Conservation (phyloP, 2,888 invertebrate species). For the Acronicta aceris region DNA sequence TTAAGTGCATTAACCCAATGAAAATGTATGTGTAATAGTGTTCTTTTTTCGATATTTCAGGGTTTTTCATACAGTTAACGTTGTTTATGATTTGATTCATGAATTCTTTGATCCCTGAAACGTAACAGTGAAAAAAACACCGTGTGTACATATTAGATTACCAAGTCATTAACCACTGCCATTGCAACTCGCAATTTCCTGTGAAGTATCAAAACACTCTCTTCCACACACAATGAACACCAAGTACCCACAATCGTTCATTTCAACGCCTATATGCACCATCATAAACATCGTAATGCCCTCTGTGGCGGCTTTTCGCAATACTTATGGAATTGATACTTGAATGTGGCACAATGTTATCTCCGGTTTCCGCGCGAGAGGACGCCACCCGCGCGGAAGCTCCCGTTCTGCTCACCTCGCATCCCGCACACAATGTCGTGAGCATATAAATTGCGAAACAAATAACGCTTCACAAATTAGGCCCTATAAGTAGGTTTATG, state of each 20-base stretch:
- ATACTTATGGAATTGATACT: constrained; percentile 16
- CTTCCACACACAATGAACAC: not conserved
- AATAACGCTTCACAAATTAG: not conserved
- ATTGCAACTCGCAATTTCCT: too few relatives aligned
- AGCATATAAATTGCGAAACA: constrained; percentile 16
- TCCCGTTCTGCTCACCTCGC: constrained; percentile 36
- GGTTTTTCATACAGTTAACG: too few relatives aligned
- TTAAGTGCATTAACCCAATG: too few relatives aligned
- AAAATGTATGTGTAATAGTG: too few relatives aligned
- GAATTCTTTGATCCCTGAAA: too few relatives aligned
- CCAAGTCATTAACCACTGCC: too few relatives aligned
- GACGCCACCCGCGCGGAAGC: constrained; percentile 38
- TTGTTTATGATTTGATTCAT: too few relatives aligned
- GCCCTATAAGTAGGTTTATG: not conserved
- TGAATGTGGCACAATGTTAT: constrained; percentile 42
- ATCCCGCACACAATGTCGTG: constrained; percentile 33
- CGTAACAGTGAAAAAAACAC: too few relatives aligned
- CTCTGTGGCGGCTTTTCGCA: not conserved
- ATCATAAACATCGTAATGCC: not conserved
- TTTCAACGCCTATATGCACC: constrained; percentile 1
- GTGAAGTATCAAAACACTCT: not conserved
- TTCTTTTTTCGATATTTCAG: too few relatives aligned
- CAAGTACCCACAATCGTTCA: not conserved
- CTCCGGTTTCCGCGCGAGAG: constrained; percentile 39
- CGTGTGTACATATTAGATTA: too few relatives aligned